These are phyloP conservation scores for Somateria mollissima DNA, from an alignment of 2,797 vertebrate genomes.

Conservation along the genomic window DNA sequence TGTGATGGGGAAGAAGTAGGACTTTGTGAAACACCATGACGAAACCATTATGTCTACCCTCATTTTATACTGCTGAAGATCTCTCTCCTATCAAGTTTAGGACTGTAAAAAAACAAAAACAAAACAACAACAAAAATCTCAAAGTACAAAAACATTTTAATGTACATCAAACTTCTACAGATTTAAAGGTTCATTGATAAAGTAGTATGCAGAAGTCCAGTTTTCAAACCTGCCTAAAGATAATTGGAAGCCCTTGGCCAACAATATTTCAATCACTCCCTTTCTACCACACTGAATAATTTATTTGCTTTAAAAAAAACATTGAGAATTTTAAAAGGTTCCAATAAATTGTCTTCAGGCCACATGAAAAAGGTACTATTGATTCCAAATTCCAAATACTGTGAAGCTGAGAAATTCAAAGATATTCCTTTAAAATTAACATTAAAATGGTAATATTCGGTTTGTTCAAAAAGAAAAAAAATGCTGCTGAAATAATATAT, in stretches of 20 bases:
- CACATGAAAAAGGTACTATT: not conserved
- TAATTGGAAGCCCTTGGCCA: slow-evolving; percentile 8
- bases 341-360: slow-evolving; percentile 27
- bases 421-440: not conserved
- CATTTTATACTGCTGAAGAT: not conserved
- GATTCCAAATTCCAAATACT: slow-evolving; percentile 33
- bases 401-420: not conserved
- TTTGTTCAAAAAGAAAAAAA: slow-evolving; percentile 14
- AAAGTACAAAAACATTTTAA: not conserved
- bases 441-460: not conserved
- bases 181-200: not conserved
- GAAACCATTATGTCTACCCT: not conserved
- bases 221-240: not conserved
- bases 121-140: not conserved
- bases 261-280: not conserved
- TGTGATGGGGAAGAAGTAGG: not conserved
- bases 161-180: not conserved
- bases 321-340: slow-evolving; percentile 25
- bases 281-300: slow-evolving; percentile 54
- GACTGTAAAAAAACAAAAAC: not conserved
- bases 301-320: slow-evolving; percentile 11
- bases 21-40: not conserved
- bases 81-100: not conserved
- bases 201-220: not conserved
- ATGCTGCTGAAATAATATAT: not conserved